Percentiles rank a stretch among this genome's conserved stretches.
phyloP scores from a whole-genome alignment of 1,140 invertebrate genomes.

The Scaptomyza hsui region DNA sequence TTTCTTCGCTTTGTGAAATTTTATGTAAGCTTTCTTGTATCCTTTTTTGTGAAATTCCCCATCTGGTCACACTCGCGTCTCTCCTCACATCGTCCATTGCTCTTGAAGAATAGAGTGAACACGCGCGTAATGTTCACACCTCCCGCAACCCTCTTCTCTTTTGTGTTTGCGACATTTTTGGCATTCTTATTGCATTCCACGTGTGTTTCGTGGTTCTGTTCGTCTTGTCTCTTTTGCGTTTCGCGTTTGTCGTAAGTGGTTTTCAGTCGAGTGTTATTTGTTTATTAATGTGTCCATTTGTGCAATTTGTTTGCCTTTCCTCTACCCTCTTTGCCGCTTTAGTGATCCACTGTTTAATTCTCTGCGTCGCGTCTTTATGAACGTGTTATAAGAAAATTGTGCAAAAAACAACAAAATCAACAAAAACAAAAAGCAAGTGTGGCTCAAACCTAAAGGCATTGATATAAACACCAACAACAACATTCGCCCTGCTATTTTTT shows the following conservation, averaged over 20 bases:
- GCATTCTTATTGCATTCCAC: conserved; percentile 50
- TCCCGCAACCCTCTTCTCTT: neutral
- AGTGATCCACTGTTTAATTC: conserved; percentile 33
- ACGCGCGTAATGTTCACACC: conserved; percentile 30
- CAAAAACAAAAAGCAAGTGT: neutral
- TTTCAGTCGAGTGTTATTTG: conserved; percentile 22
- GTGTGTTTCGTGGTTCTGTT: conserved; percentile 24
- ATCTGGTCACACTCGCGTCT: conserved; percentile 16
- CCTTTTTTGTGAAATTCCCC: conserved; percentile 23
- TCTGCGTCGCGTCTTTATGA: conserved; percentile 21
- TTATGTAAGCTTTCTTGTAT: conserved; percentile 48
- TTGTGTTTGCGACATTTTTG: conserved; percentile 28
- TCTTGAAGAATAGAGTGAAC: conserved; percentile 26
- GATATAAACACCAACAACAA: conserved; percentile 11
- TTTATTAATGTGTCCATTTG: conserved; percentile 21
- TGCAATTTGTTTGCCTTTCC: conserved; percentile 9
- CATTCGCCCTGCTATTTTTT: conserved; percentile 21
- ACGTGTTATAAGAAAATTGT: conserved; percentile 40
- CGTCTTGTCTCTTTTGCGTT: conserved; percentile 10
- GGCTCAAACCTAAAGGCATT: conserved; percentile 19
- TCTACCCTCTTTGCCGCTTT: neutral
- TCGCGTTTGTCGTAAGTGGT: conserved; percentile 3
- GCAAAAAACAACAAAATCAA: conserved; percentile 4
- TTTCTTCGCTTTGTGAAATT: conserved; percentile 22
- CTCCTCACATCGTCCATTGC: neutral